Conservation (phyloP, 2,797 vertebrate genomes). For the Thunnus albacares region DNA sequence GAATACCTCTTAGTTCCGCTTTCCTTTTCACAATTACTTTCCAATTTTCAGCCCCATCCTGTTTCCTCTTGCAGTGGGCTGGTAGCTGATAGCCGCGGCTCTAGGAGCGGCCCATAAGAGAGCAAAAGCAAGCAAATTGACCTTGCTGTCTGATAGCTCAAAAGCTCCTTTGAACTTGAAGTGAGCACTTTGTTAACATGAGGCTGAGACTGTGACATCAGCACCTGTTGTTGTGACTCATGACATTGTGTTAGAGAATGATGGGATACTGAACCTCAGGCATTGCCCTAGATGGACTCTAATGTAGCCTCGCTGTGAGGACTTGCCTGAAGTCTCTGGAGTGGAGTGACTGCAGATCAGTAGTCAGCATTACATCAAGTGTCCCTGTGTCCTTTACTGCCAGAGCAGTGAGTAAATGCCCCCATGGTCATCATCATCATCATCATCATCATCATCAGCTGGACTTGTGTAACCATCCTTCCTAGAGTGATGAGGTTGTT, state of each 20-base stretch:
- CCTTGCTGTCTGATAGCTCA: background rate
- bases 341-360: background rate
- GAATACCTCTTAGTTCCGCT: slow-evolving; percentile 66
- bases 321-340: background rate
- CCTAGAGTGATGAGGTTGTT: slow-evolving; percentile 19
- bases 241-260: slow-evolving; percentile 19
- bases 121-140: slow-evolving; percentile 10
- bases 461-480: slow-evolving; percentile 33
- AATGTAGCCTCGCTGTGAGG: background rate
- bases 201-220: slow-evolving; percentile 26
- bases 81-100: slow-evolving; percentile 23
- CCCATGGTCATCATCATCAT: background rate
- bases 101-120: background rate
- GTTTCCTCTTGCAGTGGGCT: slow-evolving; percentile 14
- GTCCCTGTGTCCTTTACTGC: slow-evolving; percentile 37
- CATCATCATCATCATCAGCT: background rate
- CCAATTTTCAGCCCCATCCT: slow-evolving; percentile 44
- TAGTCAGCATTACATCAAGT: slow-evolving; percentile 11
- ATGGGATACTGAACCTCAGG: slow-evolving; percentile 21
- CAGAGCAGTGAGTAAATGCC: slow-evolving; percentile 22
- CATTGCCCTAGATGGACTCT: background rate
- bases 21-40: slow-evolving; percentile 58
- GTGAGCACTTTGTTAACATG: background rate
- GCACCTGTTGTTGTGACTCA: slow-evolving; percentile 11
- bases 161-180: background rate